Evolutionary conservation across 2,888 invertebrate genomes (phyloP), one percentile per base, ranked within the genome.

Genomic region (Rhyacophila evoluta): DNA sequence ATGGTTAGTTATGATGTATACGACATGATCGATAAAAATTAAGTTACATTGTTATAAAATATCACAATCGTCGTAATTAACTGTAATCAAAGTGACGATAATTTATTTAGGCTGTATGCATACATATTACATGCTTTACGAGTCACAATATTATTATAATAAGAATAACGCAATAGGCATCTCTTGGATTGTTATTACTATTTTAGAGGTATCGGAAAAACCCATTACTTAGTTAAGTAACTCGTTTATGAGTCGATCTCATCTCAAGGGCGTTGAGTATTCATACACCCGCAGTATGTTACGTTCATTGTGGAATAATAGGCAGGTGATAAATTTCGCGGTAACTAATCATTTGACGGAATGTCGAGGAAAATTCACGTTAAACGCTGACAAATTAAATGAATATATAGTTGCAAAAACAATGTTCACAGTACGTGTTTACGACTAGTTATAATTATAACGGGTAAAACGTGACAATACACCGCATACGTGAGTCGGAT

Each of bases 321-420:
- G 41, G 41, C 41, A 55, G 55, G 55, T 55, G 55, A 19, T 55
- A 55, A 55, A 55, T 55, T 25, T 55, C 25, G 55, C 1, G 55
- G 19, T 55, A 55, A 55, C 8, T 55, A 55, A 55, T 33, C 6
- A 33, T 4, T 55, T 55, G 12, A 25, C 19, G 55, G 19, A 41
- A 55, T 55, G 19, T 55, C 55, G 1, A 10, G 15, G 4, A 55
- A 55, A 19, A 55, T 19, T 55, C 55, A 55, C 55, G 19, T 6
- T 39, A 0, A 39, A 39, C 12, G 12, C 12, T 39, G 39, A 39
- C 15, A 39, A 39, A 6, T n/a, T 39, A 15, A 39, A 39, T 39
- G 15, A 12, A 39, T 39, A 15, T n/a, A n/a, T n/a, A n/a, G n/a
- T n/a, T n/a, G n/a, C n/a, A n/a, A n/a, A n/a, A n/a, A n/a, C n/a